Evolutionary conservation across 1,140 invertebrate genomes (phyloP), one percentile per base, ranked within the genome.

Genomic region (Drosophila sucinea): DNA sequence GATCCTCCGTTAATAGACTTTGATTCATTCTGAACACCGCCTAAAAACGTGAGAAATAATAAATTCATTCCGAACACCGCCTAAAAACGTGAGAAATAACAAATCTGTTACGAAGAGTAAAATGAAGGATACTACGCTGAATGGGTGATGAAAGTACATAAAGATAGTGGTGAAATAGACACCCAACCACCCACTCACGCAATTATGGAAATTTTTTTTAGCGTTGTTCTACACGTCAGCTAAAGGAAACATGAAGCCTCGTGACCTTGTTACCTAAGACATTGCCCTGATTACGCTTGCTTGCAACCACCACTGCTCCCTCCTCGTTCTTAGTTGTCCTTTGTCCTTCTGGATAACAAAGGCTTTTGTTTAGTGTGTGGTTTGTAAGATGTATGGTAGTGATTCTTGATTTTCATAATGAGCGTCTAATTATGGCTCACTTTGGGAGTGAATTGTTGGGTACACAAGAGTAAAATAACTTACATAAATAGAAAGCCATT

Each of bases 201-300:
- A 57, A 67, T 78, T 71, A 78, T 78, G 67, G 57, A 69, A 75
- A 70, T 66, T 38, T 38, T 10, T 38, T 51, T 51, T 27, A 27
- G 44, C 35, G 67, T 55, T 41, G 44, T 47, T 41, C 61, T 78
- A 70, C 61, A 71, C 55, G 38, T 47, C 35, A 58, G 30, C 47
- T 35, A 23, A 58, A 71, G 69, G 51, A 47, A 33, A 64, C 38
- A 61, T 38, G 56, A 54, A 70, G 38, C 70, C 57, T 33, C 47
- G 57, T 60, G 79, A 70, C 79, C 79, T 82, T 82, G 79, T 54
- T 17, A 33, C 51, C 72, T 75, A 79, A 77, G 73, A 63, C 66
- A 78, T 74, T 74, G 79, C 73, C 79, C 70, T 77, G 69, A 60
- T 66, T 72, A 74, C 25, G 54, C 23, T 6, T 51, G 8, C 35